Conservation (phyloP, 1,140 invertebrate species). For the Drosophila leontia region DNA sequence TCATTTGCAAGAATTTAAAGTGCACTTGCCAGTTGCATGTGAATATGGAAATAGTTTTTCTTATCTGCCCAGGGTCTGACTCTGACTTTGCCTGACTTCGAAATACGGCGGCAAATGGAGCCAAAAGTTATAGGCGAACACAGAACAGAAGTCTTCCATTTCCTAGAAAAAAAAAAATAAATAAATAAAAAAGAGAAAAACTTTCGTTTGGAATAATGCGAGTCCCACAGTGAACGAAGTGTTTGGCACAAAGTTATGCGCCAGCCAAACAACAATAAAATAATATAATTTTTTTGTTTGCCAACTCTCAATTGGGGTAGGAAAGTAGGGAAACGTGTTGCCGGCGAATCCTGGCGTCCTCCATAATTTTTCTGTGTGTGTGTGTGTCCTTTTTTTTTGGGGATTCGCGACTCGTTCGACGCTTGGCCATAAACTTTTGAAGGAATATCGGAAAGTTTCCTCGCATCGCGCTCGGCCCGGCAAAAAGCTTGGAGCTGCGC, state of each 20-base stretch:
- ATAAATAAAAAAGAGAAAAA: slow-evolving; percentile 32
- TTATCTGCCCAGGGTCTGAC: slow-evolving; percentile 52
- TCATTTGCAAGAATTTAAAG: slow-evolving; percentile 85
- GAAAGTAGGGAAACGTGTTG: slow-evolving; percentile 36
- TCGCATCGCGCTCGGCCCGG: slow-evolving; percentile 41
- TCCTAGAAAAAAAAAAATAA: slow-evolving; percentile 29
- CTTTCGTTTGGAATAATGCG: slow-evolving; percentile 69
- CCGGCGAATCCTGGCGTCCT: slow-evolving; percentile 42
- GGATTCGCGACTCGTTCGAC: slow-evolving; percentile 62
- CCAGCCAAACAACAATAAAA: slow-evolving; percentile 81
- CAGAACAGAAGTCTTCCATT: slow-evolving; percentile 55
- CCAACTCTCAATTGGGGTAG: slow-evolving; percentile 48
- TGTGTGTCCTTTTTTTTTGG: slow-evolving; percentile 15
- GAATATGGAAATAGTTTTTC: slow-evolving; percentile 67
- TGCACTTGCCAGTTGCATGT: slow-evolving; percentile 78
- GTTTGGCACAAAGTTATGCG: slow-evolving; percentile 79
- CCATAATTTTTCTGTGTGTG: slow-evolving; percentile 13
- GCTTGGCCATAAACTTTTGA: slow-evolving; percentile 72
- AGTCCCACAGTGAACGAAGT: slow-evolving; percentile 56
- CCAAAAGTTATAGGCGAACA: slow-evolving; percentile 63
- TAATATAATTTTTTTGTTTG: slow-evolving; percentile 69
- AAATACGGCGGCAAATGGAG: slow-evolving; percentile 71
- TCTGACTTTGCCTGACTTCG: slow-evolving; percentile 21
- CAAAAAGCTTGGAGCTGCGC: slow-evolving; percentile 62
- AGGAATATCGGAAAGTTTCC: slow-evolving; percentile 82